A percentile compares a stretch with the other conserved stretches of the same genome.
phyloP scores from a whole-genome alignment of 2,888 invertebrate genomes.

The Cheilosia urbana region DNA sequence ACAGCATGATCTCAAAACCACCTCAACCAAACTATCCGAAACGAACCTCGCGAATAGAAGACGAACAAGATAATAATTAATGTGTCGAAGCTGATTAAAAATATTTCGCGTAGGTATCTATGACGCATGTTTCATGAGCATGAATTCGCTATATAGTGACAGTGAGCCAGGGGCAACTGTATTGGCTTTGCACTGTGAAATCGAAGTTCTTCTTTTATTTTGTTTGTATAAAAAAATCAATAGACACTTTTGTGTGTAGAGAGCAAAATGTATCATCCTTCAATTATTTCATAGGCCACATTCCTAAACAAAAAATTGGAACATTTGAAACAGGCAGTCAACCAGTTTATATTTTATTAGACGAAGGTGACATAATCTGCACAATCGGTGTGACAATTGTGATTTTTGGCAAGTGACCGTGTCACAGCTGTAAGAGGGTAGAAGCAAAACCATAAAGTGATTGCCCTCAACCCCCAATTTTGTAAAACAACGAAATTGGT shows the following conservation, averaged over 20 bases:
- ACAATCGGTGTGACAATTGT: too few species aligned
- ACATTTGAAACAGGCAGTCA: too few species aligned
- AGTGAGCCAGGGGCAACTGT: not conserved
- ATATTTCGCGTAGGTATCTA: conserved; percentile 14
- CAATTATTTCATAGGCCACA: not conserved
- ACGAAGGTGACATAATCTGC: too few species aligned
- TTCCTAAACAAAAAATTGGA: too few species aligned
- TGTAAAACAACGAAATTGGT: too few species aligned
- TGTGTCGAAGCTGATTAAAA: conserved; percentile 32
- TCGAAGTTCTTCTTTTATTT: conserved; percentile 24
- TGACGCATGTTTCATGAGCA: conserved; percentile 33
- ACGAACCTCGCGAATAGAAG: not conserved
- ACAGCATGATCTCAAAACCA: not conserved
- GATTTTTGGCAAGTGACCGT: too few species aligned
- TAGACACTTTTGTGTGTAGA: not conserved
- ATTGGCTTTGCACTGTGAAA: conserved; percentile 38
- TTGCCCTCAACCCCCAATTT: too few species aligned
- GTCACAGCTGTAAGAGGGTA: too few species aligned
- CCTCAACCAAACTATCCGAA: not conserved
- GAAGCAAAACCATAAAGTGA: too few species aligned
- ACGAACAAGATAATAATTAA: not conserved
- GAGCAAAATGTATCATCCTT: not conserved
- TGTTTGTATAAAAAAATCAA: conserved; percentile 1
- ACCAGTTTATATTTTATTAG: too few species aligned
- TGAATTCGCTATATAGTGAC: not conserved